phyloP scores from a whole-genome alignment of 1,140 invertebrate genomes.

The Phenacoccus solenopsis region DNA sequence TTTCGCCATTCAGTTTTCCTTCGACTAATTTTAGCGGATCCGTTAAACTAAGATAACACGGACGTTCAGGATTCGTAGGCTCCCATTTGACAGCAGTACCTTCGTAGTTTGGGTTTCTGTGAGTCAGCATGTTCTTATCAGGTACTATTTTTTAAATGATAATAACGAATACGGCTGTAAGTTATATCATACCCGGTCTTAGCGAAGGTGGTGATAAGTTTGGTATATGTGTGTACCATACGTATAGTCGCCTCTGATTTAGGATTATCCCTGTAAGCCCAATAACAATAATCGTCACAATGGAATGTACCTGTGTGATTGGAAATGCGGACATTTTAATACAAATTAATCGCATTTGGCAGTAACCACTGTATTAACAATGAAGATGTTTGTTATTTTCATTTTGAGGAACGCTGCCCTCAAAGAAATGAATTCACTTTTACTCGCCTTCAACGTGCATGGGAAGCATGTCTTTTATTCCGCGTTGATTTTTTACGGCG shows the following conservation, averaged over 20 bases:
- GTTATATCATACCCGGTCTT: background rate
- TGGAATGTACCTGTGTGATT: background rate
- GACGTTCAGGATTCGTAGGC: background rate
- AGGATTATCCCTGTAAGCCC: background rate
- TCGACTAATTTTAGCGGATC: background rate
- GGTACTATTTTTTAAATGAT: too few species aligned
- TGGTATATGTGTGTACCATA: background rate
- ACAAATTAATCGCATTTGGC: too few species aligned
- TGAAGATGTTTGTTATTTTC: too few species aligned
- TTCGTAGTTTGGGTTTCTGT: background rate
- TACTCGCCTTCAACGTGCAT: too few species aligned
- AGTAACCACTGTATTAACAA: too few species aligned
- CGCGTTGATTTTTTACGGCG: background rate
- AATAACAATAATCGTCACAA: background rate
- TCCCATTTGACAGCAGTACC: background rate
- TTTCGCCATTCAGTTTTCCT: background rate
- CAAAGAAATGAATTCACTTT: too few species aligned
- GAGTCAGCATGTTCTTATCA: background rate
- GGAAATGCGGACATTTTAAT: too few species aligned
- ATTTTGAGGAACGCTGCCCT: too few species aligned
- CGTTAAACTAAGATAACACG: background rate
- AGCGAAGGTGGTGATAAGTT: background rate
- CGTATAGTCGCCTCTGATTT: background rate
- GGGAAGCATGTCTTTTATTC: background rate
- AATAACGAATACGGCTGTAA: background rate